A percentile compares a stretch with the other conserved stretches of the same genome.
Conservation (phyloP, 2,113 vertebrate species). For the Osmerus eperlanus region DNA sequence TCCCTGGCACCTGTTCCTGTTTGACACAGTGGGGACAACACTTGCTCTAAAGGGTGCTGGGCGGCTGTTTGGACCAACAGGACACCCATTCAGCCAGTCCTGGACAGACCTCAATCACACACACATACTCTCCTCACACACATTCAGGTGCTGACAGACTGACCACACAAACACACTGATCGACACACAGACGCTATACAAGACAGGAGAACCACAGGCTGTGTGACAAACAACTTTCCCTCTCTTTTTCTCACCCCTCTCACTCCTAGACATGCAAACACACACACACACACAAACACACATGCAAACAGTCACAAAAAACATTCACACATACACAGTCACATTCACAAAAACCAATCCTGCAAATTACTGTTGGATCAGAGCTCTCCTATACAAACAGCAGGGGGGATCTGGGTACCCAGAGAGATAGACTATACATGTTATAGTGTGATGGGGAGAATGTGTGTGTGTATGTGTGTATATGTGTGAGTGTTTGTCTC, state of each 20-base stretch:
- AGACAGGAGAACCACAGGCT: slow-evolving; percentile 43
- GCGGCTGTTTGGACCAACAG: slow-evolving; percentile 64
- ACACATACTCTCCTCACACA: slow-evolving; percentile 16
- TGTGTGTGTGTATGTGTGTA: no score
- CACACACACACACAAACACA: slow-evolving; percentile 1
- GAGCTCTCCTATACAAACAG: no score
- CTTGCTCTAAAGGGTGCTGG: slow-evolving; percentile 57
- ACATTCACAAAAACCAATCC: not conserved
- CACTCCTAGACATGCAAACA: slow-evolving; percentile 30
- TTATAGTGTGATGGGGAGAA: no score
- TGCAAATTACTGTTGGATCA: not conserved
- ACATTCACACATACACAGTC: slow-evolving; percentile 25
- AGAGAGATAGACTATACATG: no score
- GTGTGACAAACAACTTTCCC: slow-evolving; percentile 33
- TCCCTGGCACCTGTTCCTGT: slow-evolving; percentile 65
- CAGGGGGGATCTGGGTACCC: no score
- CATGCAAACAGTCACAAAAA: not conserved
- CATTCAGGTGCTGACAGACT: slow-evolving; percentile 12
- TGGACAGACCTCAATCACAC: slow-evolving; percentile 55
- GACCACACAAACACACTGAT: not conserved
- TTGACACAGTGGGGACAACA: slow-evolving; percentile 58
- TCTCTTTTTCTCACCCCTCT: slow-evolving; percentile 27
- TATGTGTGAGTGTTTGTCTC: no score
- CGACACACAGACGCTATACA: not conserved
- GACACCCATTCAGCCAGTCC: slow-evolving; percentile 49